A percentile compares a stretch with the other conserved stretches of the same genome.
Conservation (phyloP, 2,888 invertebrate species). For the Meliscaeva auricollis region DNA sequence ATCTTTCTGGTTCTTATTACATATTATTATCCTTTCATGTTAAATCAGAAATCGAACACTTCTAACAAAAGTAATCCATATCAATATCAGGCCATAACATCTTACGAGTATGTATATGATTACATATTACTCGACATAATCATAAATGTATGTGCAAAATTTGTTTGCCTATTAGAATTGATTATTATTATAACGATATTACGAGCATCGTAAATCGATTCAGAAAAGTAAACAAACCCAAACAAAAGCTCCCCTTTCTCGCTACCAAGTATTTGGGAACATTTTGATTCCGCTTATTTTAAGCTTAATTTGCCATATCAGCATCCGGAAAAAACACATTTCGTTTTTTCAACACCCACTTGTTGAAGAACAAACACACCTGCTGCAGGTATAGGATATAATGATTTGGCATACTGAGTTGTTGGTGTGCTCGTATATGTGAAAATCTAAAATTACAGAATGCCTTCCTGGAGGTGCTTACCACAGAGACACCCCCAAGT, state of each 20-base stretch:
- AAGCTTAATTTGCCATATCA: constrained; percentile 8
- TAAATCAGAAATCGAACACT: not conserved
- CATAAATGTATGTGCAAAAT: not conserved
- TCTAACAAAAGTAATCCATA: not conserved
- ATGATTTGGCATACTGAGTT: no score
- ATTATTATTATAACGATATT: not conserved
- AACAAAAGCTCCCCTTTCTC: not conserved
- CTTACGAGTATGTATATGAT: not conserved
- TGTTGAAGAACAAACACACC: constrained; percentile 36
- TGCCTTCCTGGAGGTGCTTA: not conserved
- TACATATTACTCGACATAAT: not conserved
- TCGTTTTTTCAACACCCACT: constrained; percentile 2
- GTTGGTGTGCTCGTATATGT: no score
- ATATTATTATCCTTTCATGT: not conserved
- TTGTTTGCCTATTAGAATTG: constrained; percentile 12
- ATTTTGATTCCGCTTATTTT: constrained; percentile 13
- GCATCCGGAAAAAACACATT: not conserved
- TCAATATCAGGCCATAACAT: constrained; percentile 5
- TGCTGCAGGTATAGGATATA: not conserved
- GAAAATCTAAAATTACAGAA: constrained; percentile 21
- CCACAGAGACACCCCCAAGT: no score
- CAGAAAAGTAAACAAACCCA: constrained; percentile 8
- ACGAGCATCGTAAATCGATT: constrained; percentile 6
- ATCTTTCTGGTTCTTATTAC: no score
- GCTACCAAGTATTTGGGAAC: no score